Evolutionary conservation across 2,113 vertebrate genomes (phyloP).

Genomic region (Melanostigma gelatinosum): DNA sequence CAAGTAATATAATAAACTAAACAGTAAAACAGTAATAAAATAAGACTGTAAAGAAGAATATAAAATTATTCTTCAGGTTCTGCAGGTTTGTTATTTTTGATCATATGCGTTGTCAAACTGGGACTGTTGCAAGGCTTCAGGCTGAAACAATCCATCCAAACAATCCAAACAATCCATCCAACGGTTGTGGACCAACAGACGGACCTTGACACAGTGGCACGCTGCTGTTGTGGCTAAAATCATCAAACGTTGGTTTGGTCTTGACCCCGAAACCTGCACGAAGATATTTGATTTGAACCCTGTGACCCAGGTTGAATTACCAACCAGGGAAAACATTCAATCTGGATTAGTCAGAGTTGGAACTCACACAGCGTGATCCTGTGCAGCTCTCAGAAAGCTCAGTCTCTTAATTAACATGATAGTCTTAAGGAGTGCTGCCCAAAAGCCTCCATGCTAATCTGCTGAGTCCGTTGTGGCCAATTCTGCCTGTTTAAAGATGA

Average conservation of each 20-base stretch:
- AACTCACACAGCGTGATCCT: slow-evolving; percentile 32
- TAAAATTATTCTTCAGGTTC: not conserved
- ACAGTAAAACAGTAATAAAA: no score
- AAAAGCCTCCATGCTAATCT: slow-evolving; percentile 48
- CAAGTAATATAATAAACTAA: no score
- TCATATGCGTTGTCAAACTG: slow-evolving; percentile 24
- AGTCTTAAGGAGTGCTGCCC: slow-evolving; percentile 31
- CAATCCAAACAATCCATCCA: not conserved
- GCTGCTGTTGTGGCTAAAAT: not conserved
- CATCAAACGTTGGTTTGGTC: not conserved
- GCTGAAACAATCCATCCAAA: not conserved
- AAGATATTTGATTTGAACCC: slow-evolving; percentile 13
- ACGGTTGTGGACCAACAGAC: not conserved
- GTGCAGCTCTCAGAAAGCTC: slow-evolving; percentile 34
- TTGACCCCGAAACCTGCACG: slow-evolving; percentile 5
- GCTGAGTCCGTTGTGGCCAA: slow-evolving; percentile 21
- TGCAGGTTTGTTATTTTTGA: slow-evolving; percentile 40
- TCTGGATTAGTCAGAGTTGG: slow-evolving; percentile 47
- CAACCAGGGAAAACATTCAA: slow-evolving; percentile 35
- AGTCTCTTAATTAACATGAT: slow-evolving; percentile 54
- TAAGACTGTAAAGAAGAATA: no score
- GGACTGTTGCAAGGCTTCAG: slow-evolving; percentile 19
- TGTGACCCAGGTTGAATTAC: slow-evolving; percentile 23
- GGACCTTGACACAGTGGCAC: not conserved
- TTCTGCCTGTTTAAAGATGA: slow-evolving; percentile 35